Base-by-base conservation (phyloP, 2,113 vertebrate genomes). In the Sterrhoptilus dennistouni region DNA sequence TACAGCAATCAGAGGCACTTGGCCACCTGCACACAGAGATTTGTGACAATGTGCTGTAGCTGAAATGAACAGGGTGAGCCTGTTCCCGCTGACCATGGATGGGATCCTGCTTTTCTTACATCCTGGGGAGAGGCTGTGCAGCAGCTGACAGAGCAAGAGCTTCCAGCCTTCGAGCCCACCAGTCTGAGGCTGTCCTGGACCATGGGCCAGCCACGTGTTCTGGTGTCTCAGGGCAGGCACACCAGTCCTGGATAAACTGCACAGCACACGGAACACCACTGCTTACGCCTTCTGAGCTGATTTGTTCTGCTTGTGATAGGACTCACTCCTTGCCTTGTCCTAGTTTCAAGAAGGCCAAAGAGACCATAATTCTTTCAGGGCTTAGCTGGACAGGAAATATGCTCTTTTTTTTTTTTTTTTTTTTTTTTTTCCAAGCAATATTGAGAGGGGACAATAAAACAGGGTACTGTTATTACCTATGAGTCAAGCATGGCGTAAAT, bases 401-500 rank as follows among this genome's bases (percentile, higher is more conserved):
- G 9, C 5, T 65, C 2, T 53, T 47, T 75, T 44, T 25, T 28
- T 57, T 35, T 23, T 35, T 65, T 59, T 24, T 27, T 56, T 45
- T 45, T 45, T 19, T 21, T n/a, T n/a, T n/a, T n/a, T n/a, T n/a
- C n/a, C n/a, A n/a, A n/a, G 12, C 20, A 54, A 6, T n/a, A 24
- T 23, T 59, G 47, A 61, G 27, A 74, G 40, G 28, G 20, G 8
- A 91, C 31, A 36, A 74, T 57, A 70, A 72, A 59, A 24, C 10
- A 33, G 56, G 15, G 14, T 20, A 44, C 15, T 50, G 7, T 28
- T 35, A 12, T 83, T 70, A 68, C 45, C n/a, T 0, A 0, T 40
- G 69, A 64, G 36, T 52, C n/a, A 27, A 0, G 0, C 40, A 23
- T 0, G 1, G 21, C 40, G 23, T 56, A 65, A 56, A 47, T 29